Base-by-base conservation (phyloP, 2,888 invertebrate genomes). In the Anaspis maculata region DNA sequence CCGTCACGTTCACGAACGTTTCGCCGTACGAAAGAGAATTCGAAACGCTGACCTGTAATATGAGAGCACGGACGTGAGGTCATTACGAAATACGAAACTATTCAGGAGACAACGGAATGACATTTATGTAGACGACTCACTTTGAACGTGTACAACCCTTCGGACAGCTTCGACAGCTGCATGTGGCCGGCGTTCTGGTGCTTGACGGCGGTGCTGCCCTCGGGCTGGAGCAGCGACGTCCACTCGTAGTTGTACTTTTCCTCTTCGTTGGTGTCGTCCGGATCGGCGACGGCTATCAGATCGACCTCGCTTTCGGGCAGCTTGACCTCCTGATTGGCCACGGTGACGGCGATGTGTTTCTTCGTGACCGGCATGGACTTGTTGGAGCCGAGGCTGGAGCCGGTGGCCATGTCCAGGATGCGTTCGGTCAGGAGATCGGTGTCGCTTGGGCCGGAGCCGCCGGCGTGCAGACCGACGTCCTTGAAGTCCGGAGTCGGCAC, bases 91-190 rank as follows among this genome's bases (percentile, higher is more conserved):
- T n/a, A n/a, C n/a, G n/a, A n/a, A 30, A 5, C 25, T 27, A 13
- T 28, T 30, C 7, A 27, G 15, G 11, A 12, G 2, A 7, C 5
- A 7, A 12, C 13, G 15, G 15, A 28, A n/a, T n/a, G n/a, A n/a
- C n/a, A n/a, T n/a, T n/a, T n/a, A n/a, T n/a, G n/a, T n/a, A n/a
- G n/a, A n/a, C n/a, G n/a, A n/a, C n/a, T n/a, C n/a, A 81, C 80
- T 64, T 88, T 88, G 60, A 95, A 92, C 5, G 79, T 79, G 62
- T 94, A 95, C 34, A 87, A 68, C 1, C 95, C 95, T 60, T 87
- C 84, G 0, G 83, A 82, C 5, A 94, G 73, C 54, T 89, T 83
- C 9, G 83, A 84, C 11, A 94, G 69, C 39, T 84, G 84, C 10
- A 94, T 78, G 31, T 83, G 83, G 13, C 82, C 79, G 15, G 85